These are phyloP conservation scores for Dendropsophus ebraccatus DNA, from an alignment of 2,113 vertebrate genomes.

Conservation along the genomic window DNA sequence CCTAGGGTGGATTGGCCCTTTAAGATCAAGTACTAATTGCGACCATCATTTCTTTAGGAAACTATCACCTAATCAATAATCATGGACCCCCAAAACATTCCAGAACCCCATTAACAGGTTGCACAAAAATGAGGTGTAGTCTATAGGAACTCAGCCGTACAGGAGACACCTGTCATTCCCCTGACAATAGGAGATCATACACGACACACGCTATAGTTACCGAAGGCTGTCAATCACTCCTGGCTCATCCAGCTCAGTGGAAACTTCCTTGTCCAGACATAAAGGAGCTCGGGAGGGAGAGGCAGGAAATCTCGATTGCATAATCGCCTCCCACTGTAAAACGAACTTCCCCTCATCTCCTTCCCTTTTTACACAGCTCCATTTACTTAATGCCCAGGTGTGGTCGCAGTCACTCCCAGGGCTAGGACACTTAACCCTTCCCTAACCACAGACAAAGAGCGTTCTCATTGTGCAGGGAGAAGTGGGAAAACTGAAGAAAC, in stretches of 20 bases:
- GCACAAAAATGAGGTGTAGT: not conserved
- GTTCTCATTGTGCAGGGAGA: not conserved
- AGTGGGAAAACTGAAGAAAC: no score
- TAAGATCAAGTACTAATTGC: not conserved
- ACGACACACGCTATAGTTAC: not conserved
- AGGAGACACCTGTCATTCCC: not conserved
- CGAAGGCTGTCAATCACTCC: not conserved
- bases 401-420: conserved; percentile 27
- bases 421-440: conserved; percentile 35
- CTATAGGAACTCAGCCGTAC: not conserved
- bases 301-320: conserved; percentile 35
- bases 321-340: conserved; percentile 52
- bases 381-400: conserved; percentile 47
- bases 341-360: conserved; percentile 19
- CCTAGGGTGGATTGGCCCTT: not conserved
- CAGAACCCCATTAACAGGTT: not conserved
- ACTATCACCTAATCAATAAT: not conserved
- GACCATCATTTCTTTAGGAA: not conserved
- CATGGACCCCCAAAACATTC: not conserved
- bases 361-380: conserved; percentile 19
- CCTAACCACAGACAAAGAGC: not conserved
- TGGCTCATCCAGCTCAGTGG: conserved; percentile 12
- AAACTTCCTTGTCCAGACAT: not conserved
- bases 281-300: conserved; percentile 15
- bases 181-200: not conserved